Evolutionary conservation across 2,797 vertebrate genomes (phyloP), one percentile per base, ranked within the genome.

Genomic region (Synaphobranchus kaupii): DNA sequence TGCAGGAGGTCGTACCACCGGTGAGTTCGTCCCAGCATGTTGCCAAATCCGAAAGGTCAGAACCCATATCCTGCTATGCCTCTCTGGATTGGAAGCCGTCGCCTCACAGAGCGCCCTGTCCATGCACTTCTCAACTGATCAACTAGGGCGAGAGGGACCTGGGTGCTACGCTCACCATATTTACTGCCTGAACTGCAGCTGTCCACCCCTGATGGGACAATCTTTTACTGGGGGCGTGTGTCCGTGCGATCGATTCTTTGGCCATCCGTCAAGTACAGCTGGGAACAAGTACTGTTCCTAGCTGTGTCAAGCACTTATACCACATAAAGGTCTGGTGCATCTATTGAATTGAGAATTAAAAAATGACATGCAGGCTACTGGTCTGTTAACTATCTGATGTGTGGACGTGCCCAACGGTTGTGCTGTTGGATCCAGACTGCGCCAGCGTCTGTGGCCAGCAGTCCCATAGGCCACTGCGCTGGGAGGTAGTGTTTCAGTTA

Each of bases 1-100:
- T 93, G 90, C 88, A 60, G 80, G 86, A 83, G 87, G 90, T 28
- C 63, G 86, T 17, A 44, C 31, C 1, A 20, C 82, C 68, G 83
- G 28, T 44, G 82, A 13, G 82, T 28, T 60, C 5, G 54, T n/a
- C 56, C 73, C 54, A 83, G 47, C 17, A 34, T 28, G 28, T 50
- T 50, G 73, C 66, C 84, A 85, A 47, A 10, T 25, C 4, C 83
- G 31, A 82, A 78, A 88, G 89, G 84, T 25, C 89, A 92, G 12
- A 25, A 22, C 58, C 47, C 60, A 86, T 85, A 71, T 54, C 39
- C 83, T 82, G 80, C 60, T 68, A 73, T 84, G 34, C 63, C 56
- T 28, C 66, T 48, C 31, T 71, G 60, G 22, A 13, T n/a, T 15
- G 34, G 54, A 60, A 22, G 5, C 84, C 66, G 20, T 78, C 39